A percentile compares a stretch with the other conserved stretches of the same genome.
Conservation (phyloP, 2,113 vertebrate genomes). For the Urocitellus parryii region DNA sequence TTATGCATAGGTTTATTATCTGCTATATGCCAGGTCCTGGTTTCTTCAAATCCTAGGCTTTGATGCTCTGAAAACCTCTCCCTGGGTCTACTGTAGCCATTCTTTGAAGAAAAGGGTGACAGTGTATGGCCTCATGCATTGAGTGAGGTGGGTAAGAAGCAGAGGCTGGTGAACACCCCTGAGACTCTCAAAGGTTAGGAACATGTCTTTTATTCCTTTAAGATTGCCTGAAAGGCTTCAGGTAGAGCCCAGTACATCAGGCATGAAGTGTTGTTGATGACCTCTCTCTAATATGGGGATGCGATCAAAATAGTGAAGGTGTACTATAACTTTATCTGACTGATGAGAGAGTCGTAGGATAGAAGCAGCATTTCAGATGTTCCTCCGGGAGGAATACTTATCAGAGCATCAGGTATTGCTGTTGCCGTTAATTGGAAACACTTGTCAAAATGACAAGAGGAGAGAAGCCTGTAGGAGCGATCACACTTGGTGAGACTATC, state of each 20-base stretch:
- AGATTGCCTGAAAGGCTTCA: neutral
- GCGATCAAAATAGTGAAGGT: neutral
- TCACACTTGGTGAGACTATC: neutral
- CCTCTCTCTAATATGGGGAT: neutral
- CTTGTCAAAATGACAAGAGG: neutral
- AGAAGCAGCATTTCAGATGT: neutral
- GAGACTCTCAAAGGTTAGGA: neutral
- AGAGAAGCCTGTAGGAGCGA: neutral
- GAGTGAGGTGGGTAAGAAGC: neutral
- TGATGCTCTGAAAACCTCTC: neutral
- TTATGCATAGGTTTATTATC: slow-evolving; percentile 25
- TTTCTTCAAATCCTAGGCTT: neutral
- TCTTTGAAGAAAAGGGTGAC: neutral
- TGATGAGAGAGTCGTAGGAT: neutral
- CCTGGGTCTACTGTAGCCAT: neutral
- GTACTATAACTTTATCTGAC: neutral
- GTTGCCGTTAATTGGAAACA: neutral
- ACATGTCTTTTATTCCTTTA: neutral
- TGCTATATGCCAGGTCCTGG: neutral
- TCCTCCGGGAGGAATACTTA: neutral
- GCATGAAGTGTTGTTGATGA: neutral
- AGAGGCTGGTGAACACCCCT: neutral
- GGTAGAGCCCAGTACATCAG: neutral
- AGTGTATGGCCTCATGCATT: neutral
- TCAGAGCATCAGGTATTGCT: neutral